These are phyloP conservation scores for Rousettus leschenaultii DNA, from an alignment of 2,113 vertebrate species.

Conservation along the genomic window DNA sequence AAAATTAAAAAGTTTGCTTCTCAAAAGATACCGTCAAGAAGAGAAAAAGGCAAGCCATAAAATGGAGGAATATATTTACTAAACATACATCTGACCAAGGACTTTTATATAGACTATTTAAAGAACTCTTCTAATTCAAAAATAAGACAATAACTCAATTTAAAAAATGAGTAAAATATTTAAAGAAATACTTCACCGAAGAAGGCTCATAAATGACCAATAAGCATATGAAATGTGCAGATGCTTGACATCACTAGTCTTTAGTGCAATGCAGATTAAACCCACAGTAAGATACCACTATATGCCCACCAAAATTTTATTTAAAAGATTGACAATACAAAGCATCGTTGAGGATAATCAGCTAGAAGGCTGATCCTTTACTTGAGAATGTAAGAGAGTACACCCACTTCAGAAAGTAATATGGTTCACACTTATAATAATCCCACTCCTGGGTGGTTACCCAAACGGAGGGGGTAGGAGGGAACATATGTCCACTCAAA, in stretches of 20 bases:
- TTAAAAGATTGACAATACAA: background rate
- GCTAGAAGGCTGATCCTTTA: background rate
- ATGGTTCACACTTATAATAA: background rate
- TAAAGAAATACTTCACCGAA: background rate
- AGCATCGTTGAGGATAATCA: background rate
- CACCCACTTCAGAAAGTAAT: background rate
- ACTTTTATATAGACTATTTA: background rate
- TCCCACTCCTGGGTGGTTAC: background rate
- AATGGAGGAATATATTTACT: background rate
- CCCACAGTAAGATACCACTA: background rate
- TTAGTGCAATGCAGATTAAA: background rate
- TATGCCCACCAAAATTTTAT: background rate
- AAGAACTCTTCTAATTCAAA: background rate
- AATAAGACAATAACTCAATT: background rate
- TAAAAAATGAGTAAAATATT: background rate
- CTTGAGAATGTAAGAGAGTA: background rate
- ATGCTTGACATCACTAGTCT: background rate
- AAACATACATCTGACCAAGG: background rate
- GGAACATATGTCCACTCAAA: background rate
- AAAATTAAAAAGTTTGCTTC: background rate
- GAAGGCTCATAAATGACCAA: background rate
- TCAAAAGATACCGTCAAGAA: background rate
- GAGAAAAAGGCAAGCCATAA: background rate
- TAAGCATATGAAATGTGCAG: background rate
- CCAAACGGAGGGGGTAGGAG: background rate